phyloP scores from a whole-genome alignment of 2,888 invertebrate species.

The Bombylius major region DNA sequence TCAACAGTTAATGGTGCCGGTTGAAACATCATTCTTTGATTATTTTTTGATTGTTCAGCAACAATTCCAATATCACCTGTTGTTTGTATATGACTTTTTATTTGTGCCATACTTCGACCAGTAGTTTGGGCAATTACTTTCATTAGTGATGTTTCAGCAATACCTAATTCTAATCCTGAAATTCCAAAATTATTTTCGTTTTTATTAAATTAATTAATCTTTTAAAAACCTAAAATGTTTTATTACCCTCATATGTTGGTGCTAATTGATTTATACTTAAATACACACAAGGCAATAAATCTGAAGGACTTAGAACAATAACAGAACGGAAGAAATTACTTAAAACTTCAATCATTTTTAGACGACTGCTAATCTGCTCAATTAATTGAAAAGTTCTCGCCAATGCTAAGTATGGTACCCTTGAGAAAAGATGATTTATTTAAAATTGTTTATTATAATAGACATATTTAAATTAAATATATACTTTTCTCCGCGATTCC shows the following conservation, averaged over 20 bases:
- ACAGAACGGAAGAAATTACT: constrained; percentile 89
- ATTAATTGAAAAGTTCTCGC: constrained; percentile 82
- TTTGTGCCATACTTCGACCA: constrained; percentile 70
- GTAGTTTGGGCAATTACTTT: constrained; percentile 87
- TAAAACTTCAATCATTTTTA: constrained; percentile 84
- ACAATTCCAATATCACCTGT: constrained; percentile 85
- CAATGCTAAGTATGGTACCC: constrained; percentile 86
- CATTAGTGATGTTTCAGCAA: constrained; percentile 88
- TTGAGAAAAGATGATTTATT: constrained; percentile 29
- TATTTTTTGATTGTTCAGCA: constrained; percentile 70
- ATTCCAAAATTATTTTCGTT: neutral
- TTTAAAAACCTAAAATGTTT: neutral
- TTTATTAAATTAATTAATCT: neutral
- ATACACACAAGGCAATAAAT: constrained; percentile 81
- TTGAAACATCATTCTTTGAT: constrained; percentile 79
- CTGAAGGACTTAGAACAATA: constrained; percentile 74
- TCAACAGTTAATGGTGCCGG: constrained; percentile 64
- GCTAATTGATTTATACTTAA: constrained; percentile 91
- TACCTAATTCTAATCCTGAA: constrained; percentile 67
- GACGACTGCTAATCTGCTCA: constrained; percentile 69
- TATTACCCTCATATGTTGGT: constrained; percentile 81
- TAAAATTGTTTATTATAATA: constrained; percentile 2
- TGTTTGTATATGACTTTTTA: constrained; percentile 46
- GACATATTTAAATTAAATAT: constrained; percentile 15
- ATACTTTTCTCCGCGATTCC: constrained; percentile 59